Evolutionary conservation across 1,140 invertebrate species (phyloP).

Genomic region (Tetramorium simillimum): DNA sequence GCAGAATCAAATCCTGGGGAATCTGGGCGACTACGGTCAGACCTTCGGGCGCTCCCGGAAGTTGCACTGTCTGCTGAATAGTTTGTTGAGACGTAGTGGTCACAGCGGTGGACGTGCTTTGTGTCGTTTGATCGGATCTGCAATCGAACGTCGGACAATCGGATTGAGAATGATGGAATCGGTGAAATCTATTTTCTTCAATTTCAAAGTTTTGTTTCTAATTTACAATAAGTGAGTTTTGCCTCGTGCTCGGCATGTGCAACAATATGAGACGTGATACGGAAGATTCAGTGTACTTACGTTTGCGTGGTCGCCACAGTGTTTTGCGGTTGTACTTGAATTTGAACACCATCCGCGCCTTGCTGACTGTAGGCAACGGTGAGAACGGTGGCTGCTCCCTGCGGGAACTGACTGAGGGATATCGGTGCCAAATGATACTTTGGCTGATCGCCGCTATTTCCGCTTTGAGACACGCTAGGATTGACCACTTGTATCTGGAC

Average conservation of each 20-base stretch:
- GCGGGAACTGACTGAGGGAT: conserved; percentile 86
- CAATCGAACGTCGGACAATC: background rate
- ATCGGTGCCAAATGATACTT: conserved; percentile 90
- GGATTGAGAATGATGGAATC: no score
- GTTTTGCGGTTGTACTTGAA: conserved; percentile 85
- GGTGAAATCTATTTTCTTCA: no score
- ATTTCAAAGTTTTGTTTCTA: no score
- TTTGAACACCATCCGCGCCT: conserved; percentile 86
- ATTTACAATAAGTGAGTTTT: no score
- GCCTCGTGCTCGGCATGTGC: no score
- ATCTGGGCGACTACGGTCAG: conserved; percentile 89
- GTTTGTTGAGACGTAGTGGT: conserved; percentile 83
- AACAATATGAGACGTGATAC: no score
- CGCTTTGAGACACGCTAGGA: conserved; percentile 85
- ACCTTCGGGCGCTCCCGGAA: conserved; percentile 86
- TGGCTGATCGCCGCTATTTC: conserved; percentile 86
- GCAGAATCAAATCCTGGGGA: conserved; percentile 88
- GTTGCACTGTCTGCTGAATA: conserved; percentile 83
- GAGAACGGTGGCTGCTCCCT: conserved; percentile 88
- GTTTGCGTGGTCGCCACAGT: conserved; percentile 85
- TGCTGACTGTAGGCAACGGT: conserved; percentile 90
- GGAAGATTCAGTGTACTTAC: conserved; percentile 68
- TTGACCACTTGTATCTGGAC: conserved; percentile 92
- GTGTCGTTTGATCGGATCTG: conserved; percentile 84
- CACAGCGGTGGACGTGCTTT: conserved; percentile 82